phyloP scores from a whole-genome alignment of 2,888 invertebrate species.

The Mylabris sibirica region DNA sequence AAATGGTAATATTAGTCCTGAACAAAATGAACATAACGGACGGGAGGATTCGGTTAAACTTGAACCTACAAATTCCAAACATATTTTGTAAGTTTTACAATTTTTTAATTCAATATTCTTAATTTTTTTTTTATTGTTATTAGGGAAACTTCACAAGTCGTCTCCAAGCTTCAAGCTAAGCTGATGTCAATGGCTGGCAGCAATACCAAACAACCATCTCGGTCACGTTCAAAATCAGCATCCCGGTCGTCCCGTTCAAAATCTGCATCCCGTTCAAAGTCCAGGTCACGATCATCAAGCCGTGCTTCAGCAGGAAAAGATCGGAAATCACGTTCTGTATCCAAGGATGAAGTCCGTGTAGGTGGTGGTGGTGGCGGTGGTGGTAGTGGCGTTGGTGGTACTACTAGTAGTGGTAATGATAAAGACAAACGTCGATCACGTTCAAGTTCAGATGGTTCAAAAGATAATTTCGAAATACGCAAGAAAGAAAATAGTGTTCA shows the following conservation, averaged over 20 bases:
- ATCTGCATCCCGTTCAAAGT: conserved; percentile 50
- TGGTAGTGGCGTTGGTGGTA: not conserved
- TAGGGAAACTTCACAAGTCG: conserved; percentile 56
- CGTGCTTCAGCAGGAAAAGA: conserved; percentile 40
- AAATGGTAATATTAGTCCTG: conserved; percentile 58
- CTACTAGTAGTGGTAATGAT: conserved; percentile 26
- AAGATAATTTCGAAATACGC: conserved; percentile 72
- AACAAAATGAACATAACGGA: conserved; percentile 46
- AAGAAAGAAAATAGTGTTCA: conserved; percentile 83
- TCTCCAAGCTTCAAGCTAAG: conserved; percentile 70
- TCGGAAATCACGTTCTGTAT: conserved; percentile 49
- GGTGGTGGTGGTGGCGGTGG: conserved; percentile 34
- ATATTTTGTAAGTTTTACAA: conserved; percentile 34
- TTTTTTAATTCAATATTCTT: not conserved
- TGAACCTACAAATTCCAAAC: conserved; percentile 37
- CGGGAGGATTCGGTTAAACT: conserved; percentile 49
- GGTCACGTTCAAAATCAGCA: conserved; percentile 54
- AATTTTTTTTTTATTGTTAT: not conserved
- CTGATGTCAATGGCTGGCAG: conserved; percentile 69
- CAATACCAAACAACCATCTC: conserved; percentile 52
- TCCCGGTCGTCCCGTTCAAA: conserved; percentile 54
- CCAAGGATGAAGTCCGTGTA: conserved; percentile 29
- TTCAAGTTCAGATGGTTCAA: conserved; percentile 52
- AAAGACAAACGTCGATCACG: conserved; percentile 45
- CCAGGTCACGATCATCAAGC: conserved; percentile 47